These are phyloP conservation scores for Vulpes vulpes DNA, from an alignment of 2,113 vertebrate genomes.

Conservation along the genomic window DNA sequence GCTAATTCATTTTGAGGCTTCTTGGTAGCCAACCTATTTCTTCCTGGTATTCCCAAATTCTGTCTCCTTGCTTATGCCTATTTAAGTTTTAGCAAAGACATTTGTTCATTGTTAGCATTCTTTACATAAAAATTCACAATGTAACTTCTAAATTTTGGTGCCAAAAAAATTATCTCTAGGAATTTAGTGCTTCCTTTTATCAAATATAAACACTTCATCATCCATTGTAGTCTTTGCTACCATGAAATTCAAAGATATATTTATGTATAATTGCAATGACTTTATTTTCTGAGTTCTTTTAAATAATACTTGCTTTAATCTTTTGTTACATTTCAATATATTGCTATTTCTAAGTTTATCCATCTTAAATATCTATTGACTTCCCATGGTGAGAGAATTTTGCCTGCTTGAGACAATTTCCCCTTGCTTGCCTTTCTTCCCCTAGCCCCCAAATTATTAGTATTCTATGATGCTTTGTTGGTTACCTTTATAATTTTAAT, in stretches of 20 bases:
- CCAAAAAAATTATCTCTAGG: neutral
- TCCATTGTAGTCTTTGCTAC: neutral
- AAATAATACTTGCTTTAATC: neutral
- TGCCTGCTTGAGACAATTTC: neutral
- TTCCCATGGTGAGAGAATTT: neutral
- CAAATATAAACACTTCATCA: neutral
- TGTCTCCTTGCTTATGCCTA: neutral
- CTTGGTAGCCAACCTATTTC: neutral
- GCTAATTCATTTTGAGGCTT: neutral
- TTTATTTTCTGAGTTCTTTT: slow-evolving; percentile 57
- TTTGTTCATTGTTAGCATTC: slow-evolving; percentile 36
- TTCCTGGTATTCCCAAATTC: neutral
- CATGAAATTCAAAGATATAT: slow-evolving; percentile 23
- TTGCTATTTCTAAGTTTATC: slow-evolving; percentile 1
- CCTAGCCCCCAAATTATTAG: neutral
- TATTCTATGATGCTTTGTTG: neutral
- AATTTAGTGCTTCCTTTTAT: neutral
- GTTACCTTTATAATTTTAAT: neutral
- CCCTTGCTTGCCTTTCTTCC: neutral
- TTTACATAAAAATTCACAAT: slow-evolving; percentile 6
- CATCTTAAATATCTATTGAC: slow-evolving; percentile 5
- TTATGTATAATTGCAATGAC: slow-evolving; percentile 22
- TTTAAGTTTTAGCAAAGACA: neutral
- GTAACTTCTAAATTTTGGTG: slow-evolving; percentile 18
- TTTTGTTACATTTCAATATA: slow-evolving; percentile 18